phyloP scores from a whole-genome alignment of 2,888 invertebrate genomes.

The Cistogaster globosa region DNA sequence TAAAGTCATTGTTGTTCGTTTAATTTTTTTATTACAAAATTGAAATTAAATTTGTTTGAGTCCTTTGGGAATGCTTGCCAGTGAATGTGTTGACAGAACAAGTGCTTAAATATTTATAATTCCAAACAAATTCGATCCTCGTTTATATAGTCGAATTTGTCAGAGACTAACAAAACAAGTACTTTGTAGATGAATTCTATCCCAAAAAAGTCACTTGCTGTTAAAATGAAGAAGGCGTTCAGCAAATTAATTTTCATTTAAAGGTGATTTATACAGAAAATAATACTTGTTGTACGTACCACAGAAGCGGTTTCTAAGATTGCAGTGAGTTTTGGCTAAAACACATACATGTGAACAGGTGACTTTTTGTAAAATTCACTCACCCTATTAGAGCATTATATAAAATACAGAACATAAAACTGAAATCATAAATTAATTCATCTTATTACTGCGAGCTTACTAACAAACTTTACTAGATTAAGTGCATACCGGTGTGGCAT shows the following conservation, averaged over 20 bases:
- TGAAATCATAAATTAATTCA: slow-evolving; percentile 38
- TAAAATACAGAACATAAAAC: slow-evolving; percentile 46
- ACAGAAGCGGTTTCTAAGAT: slow-evolving; percentile 21
- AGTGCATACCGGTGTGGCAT: not conserved
- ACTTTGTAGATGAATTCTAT: slow-evolving; percentile 50
- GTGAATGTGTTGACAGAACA: slow-evolving; percentile 62
- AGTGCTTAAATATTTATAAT: slow-evolving; percentile 65
- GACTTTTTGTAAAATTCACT: slow-evolving; percentile 17
- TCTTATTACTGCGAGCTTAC: slow-evolving; percentile 28
- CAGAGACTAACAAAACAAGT: slow-evolving; percentile 14
- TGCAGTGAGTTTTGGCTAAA: not conserved
- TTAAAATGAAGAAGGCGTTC: slow-evolving; percentile 69
- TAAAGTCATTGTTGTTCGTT: slow-evolving; percentile 38
- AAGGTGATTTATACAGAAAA: slow-evolving; percentile 44
- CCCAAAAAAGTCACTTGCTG: slow-evolving; percentile 24
- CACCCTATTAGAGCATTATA: slow-evolving; percentile 25
- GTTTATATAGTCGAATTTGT: slow-evolving; percentile 61
- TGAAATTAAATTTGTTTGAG: slow-evolving; percentile 26
- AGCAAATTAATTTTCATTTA: slow-evolving; percentile 25
- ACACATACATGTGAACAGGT: slow-evolving; percentile 2
- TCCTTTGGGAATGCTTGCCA: slow-evolving; percentile 42
- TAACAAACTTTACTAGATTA: not conserved
- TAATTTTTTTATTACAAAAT: slow-evolving; percentile 3
- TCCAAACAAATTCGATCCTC: slow-evolving; percentile 56
- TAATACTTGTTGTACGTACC: slow-evolving; percentile 13